Base-by-base conservation (phyloP, 2,888 invertebrate genomes). In the Cataglyphis rosenhaueri region DNA sequence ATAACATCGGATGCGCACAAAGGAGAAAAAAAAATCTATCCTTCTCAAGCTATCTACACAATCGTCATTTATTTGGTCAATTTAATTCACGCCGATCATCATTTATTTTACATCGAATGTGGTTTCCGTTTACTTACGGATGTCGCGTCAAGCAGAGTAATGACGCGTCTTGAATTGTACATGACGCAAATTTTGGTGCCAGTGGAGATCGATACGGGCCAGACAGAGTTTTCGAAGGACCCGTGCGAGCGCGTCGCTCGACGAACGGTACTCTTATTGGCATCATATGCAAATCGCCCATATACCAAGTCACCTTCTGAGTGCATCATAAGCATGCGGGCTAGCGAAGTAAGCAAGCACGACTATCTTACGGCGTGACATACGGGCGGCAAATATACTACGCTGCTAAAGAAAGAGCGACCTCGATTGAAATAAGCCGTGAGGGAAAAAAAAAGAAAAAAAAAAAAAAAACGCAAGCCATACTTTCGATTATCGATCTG, bases 351-450 rank as follows among this genome's bases (percentile, higher is more conserved):
- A 88, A 90, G 90, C 90, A 86, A 89, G 83, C 90, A 87, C 88
- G 88, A 89, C 92, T 94, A 94, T 94, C 94, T 94, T 92, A 91
- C 88, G 88, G 87, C 81, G 84, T 74, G 86, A 81, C 89, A 94
- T 94, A 94, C 94, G 94, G 94, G 94, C 90, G 92, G 92, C 92
- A 94, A 94, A 93, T 94, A 93, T 91, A 91, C 91, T 92, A 89
- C 90, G 88, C 87, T 89, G 90, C 86, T 84, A 83, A 88, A 89
- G 89, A 81, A 90, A 78, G 76, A 75, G 64, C 83, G 87, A 89
- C 84, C 84, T 87, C 88, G 83, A 61, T 73, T 55, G 59, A 21
- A 65, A 62, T 21, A 21, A 78, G 81, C 68, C 73, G 65, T 81
- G 73, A 82, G 82, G 71, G n/a, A 52, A 52, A 86, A 82, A 86